Percentiles rank a stretch among this genome's conserved stretches.
phyloP scores from a whole-genome alignment of 1,140 invertebrate genomes.

The Achroia grisella region DNA sequence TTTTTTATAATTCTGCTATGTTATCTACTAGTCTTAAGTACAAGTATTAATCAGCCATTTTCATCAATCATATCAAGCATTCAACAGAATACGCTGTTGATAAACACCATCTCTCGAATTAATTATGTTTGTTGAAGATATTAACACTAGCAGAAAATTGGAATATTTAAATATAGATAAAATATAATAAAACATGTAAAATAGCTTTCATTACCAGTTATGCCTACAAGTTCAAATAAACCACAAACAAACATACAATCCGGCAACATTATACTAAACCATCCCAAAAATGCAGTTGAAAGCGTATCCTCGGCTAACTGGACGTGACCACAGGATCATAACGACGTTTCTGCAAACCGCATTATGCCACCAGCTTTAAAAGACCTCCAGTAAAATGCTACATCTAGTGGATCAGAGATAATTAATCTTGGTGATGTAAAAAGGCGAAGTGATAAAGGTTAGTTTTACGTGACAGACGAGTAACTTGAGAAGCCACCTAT shows the following conservation, averaged over 20 bases:
- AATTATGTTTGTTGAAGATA: too few relatives aligned
- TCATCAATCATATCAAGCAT: too few relatives aligned
- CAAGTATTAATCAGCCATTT: too few relatives aligned
- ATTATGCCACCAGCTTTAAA: background rate
- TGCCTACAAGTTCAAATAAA: constrained; percentile 9
- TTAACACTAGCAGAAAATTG: too few relatives aligned
- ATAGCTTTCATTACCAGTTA: too few relatives aligned
- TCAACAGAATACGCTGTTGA: too few relatives aligned
- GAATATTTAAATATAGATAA: too few relatives aligned
- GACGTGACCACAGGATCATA: constrained; percentile 35
- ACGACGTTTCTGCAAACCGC: background rate
- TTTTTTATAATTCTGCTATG: too few relatives aligned
- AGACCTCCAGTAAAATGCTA: background rate
- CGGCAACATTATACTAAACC: constrained; percentile 31
- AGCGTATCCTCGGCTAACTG: constrained; percentile 43
- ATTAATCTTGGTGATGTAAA: background rate
- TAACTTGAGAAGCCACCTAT: constrained; percentile 34
- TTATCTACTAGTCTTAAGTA: too few relatives aligned
- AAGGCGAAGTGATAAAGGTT: constrained; percentile 33
- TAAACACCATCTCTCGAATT: too few relatives aligned
- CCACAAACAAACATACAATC: constrained; percentile 21
- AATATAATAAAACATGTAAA: too few relatives aligned
- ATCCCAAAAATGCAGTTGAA: constrained; percentile 56
- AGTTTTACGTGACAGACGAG: constrained; percentile 17
- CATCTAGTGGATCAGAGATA: background rate